These are phyloP conservation scores for Rhinogobio ventralis DNA, from an alignment of 2,797 vertebrate genomes.

Conservation along the genomic window DNA sequence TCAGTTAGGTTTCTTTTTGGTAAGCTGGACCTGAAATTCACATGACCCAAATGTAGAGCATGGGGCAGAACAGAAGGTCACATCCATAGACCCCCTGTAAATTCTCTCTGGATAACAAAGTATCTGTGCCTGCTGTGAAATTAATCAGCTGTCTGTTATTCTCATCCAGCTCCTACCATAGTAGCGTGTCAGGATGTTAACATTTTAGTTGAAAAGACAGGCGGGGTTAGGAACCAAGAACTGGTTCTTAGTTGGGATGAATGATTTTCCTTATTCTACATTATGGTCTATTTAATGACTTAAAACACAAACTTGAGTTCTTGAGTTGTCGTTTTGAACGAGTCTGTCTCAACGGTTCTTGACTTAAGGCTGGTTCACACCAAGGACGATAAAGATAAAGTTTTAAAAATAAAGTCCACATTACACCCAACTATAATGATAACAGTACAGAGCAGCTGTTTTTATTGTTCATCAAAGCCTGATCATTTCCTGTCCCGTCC, in stretches of 20 bases:
- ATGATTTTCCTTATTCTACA: neutral
- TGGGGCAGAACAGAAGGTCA: constrained; percentile 6
- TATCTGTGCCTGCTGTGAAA: constrained; percentile 26
- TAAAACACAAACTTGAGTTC: neutral
- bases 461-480: constrained; percentile 7
- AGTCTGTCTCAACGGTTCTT: neutral
- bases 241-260: neutral
- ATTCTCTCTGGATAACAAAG: neutral
- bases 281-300: neutral
- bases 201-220: constrained; percentile 10
- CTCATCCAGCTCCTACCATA: constrained; percentile 16
- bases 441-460: neutral
- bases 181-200: constrained; percentile 20
- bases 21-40: constrained; percentile 10
- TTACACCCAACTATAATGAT: neutral
- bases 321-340: neutral
- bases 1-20: neutral
- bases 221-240: neutral
- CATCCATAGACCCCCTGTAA: constrained; percentile 20
- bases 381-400: neutral
- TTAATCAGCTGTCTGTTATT: constrained; percentile 23
- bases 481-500: constrained; percentile 50
- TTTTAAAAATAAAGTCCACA: neutral
- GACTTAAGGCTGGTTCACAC: neutral
- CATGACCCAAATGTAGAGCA: constrained; percentile 2